These are phyloP conservation scores for Luscinia luscinia DNA, from an alignment of 2,797 vertebrate species.

Conservation along the genomic window DNA sequence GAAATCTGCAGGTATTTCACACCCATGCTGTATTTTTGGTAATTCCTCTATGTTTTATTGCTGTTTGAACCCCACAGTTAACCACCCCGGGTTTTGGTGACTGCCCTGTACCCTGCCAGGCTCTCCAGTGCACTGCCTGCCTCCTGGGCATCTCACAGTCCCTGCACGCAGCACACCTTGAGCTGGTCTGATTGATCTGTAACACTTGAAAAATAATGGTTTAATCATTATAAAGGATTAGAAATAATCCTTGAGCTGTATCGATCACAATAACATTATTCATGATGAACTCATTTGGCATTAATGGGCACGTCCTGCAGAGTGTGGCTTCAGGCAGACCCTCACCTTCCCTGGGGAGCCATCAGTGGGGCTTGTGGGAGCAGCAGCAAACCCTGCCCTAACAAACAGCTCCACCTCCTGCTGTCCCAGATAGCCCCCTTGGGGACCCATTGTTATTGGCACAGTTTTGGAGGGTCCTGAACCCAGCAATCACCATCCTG, in stretches of 20 bases:
- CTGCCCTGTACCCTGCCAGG: not conserved
- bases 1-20: not conserved
- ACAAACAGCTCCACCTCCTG: not conserved
- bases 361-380: not conserved
- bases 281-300: conserved; percentile 65
- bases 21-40: not conserved
- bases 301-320: not conserved
- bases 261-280: conserved; percentile 69
- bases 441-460: rapidly evolving
- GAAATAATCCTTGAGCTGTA: conserved; percentile 76
- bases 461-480: not conserved
- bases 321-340: not conserved
- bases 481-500: rapidly evolving
- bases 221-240: conserved; percentile 79
- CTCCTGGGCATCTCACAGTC: conserved; percentile 45
- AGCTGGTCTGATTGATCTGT: conserved; percentile 77
- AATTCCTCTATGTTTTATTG: conserved; percentile 6
- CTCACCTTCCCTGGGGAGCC: not conserved
- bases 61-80: not conserved
- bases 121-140: not conserved
- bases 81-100: not conserved
- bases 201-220: conserved; percentile 76
- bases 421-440: not conserved
- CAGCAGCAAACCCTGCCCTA: not conserved
- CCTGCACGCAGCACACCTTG: conserved; percentile 47